These are phyloP conservation scores for Tenebrosternarchus preto DNA, from an alignment of 2,113 vertebrate genomes.

Conservation along the genomic window DNA sequence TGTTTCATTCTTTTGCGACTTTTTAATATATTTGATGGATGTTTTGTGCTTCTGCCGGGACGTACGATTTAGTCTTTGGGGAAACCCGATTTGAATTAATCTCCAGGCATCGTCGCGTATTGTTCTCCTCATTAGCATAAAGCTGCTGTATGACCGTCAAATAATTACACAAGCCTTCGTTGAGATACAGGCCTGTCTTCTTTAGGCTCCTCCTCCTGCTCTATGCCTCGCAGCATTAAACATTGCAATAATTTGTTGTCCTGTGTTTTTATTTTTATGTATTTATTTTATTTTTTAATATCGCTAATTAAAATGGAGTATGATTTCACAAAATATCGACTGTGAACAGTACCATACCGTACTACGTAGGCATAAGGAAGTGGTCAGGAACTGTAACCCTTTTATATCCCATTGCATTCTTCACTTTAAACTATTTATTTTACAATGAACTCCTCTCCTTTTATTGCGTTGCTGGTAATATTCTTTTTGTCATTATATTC, in stretches of 20 bases:
- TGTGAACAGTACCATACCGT: background rate
- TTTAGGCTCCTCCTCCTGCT: slow-evolving; percentile 64
- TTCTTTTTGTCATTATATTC: slow-evolving; percentile 16
- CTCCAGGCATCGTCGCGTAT: slow-evolving; percentile 78
- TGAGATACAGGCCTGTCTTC: slow-evolving; percentile 70
- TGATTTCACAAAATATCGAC: slow-evolving; percentile 1
- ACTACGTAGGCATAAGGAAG: background rate
- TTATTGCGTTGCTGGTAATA: background rate
- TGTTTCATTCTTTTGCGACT: slow-evolving; percentile 14
- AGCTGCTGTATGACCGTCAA: slow-evolving; percentile 89
- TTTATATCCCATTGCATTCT: background rate
- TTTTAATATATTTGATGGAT: background rate
- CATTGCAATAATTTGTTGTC: slow-evolving; percentile 61
- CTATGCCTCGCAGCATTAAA: slow-evolving; percentile 65
- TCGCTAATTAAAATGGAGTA: slow-evolving; percentile 2
- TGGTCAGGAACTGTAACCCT: background rate
- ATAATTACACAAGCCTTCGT: slow-evolving; percentile 81
- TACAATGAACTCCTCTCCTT: too few relatives aligned
- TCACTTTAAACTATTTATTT: too few relatives aligned
- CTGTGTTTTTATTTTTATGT: too few relatives aligned
- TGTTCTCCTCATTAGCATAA: slow-evolving; percentile 93
- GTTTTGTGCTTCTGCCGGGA: background rate
- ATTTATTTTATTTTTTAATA: too few relatives aligned
- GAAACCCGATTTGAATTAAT: slow-evolving; percentile 62
- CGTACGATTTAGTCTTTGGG: slow-evolving; percentile 11